Percentiles rank a stretch among this genome's conserved stretches.
These are phyloP conservation scores for Fissipunctia ypsillon DNA, from an alignment of 2,888 invertebrate genomes.

Conservation along the genomic window DNA sequence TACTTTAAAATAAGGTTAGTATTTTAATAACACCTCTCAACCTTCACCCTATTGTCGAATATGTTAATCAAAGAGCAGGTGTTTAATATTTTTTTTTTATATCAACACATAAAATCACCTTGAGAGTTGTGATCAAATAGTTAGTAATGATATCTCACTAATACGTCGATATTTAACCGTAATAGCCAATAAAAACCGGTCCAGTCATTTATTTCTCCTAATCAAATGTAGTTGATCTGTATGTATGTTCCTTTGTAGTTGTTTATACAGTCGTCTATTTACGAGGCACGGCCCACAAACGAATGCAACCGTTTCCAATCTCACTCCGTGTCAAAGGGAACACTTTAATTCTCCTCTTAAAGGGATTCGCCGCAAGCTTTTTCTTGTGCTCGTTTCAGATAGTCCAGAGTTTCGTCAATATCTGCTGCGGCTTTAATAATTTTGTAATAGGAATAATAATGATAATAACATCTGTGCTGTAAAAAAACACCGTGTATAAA, in stretches of 20 bases:
- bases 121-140: neutral
- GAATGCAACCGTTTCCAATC: slow-evolving; percentile 69
- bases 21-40: slow-evolving; percentile 1
- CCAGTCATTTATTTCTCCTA: slow-evolving; percentile 26
- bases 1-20: neutral
- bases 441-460: neutral
- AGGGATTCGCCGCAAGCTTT: slow-evolving; percentile 67
- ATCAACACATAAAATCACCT: neutral
- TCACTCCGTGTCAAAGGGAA: slow-evolving; percentile 69
- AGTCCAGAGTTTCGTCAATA: slow-evolving; percentile 58
- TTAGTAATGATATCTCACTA: neutral
- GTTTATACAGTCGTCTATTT: slow-evolving; percentile 55
- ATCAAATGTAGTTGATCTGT: slow-evolving; percentile 41
- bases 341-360: slow-evolving; percentile 70
- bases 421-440: slow-evolving; percentile 5
- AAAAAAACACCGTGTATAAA: neutral
- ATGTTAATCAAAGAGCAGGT: neutral
- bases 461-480: neutral
- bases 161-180: neutral
- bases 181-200: slow-evolving; percentile 5
- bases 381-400: slow-evolving; percentile 65
- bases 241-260: slow-evolving; percentile 46
- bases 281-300: slow-evolving; percentile 47
- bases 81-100: neutral
- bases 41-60: neutral